Base-by-base conservation (phyloP, 1,140 invertebrate genomes). In the Apis florea region DNA sequence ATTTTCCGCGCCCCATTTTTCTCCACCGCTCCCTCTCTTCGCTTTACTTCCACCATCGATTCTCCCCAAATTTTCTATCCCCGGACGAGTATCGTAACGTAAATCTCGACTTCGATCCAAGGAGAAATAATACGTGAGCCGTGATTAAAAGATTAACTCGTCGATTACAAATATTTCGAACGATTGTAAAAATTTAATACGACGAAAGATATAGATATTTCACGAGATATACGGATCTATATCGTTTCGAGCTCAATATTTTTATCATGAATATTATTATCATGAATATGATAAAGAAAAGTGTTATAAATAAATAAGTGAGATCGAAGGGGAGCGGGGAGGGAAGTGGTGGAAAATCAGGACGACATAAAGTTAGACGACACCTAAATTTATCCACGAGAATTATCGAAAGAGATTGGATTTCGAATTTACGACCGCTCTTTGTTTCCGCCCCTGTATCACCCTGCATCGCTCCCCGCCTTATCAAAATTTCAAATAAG, bases 1-100 rank as follows among this genome's bases (percentile, higher is more conserved):
- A 80, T 80, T 66, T 80, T 75, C 59, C 5, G 49, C 68, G 11
- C 47, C 54, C 47, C 49, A 21, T 24, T 31, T 64, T 49, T n/a
- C 24, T 10, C 58, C 31, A 40, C 21, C 61, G 8, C 12, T 17
- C 47, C 6, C 61, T 17, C 47, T 9, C 61, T 17, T n/a, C 31
- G 19, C 1, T 53, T 24, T 31, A 24, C n/a, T 56, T 61, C 54
- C 13, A 17, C n/a, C 21, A 15, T 47, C 17, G 26, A 49, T 61
- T 19, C 3, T 31, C 19, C 11, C 11, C 26, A 56, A 64, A 56
- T 56, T 40, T 47, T 24, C n/a, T 12, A 26, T 11, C 13, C n/a
- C 17, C 9, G 19, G 0, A 31, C 3, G 11, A 64, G 15, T 2
- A 51, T 10, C n/a, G n/a, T 0, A 40, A 6, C 31, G 31, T n/a